Evolutionary conservation across 2,888 invertebrate genomes (phyloP).

Genomic region (Apomyelois bistriatella): DNA sequence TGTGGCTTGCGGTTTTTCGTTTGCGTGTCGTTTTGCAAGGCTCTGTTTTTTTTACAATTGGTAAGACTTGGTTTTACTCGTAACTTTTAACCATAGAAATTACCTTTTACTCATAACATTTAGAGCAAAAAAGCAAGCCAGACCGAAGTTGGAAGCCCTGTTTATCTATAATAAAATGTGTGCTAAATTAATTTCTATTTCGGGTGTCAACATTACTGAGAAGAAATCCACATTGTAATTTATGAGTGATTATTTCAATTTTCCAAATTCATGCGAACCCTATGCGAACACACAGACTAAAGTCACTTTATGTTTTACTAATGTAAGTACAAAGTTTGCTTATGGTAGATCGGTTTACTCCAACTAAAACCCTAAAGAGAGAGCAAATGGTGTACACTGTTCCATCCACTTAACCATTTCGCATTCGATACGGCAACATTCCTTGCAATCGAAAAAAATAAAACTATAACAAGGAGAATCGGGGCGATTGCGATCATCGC

Average conservation of each 20-base stretch:
- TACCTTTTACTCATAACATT: too few relatives aligned
- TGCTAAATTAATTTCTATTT: too few relatives aligned
- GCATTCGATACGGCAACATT: conserved; percentile 42
- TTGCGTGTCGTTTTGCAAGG: conserved; percentile 3
- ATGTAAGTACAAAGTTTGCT: too few relatives aligned
- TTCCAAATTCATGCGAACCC: too few relatives aligned
- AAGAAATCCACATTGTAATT: too few relatives aligned
- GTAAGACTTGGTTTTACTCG: background rate
- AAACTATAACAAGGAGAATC: conserved; percentile 66
- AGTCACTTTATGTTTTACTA: too few relatives aligned
- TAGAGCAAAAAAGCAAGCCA: too few relatives aligned
- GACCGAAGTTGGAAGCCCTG: too few relatives aligned
- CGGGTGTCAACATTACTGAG: too few relatives aligned
- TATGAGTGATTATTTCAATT: too few relatives aligned
- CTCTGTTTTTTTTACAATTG: background rate
- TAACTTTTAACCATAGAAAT: background rate
- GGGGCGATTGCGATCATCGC: conserved; percentile 73
- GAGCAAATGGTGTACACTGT: conserved; percentile 11
- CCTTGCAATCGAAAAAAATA: conserved; percentile 55
- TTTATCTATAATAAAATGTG: too few relatives aligned
- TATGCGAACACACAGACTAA: too few relatives aligned
- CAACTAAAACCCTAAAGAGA: background rate
- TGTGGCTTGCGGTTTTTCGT: conserved; percentile 19
- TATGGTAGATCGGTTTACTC: background rate
- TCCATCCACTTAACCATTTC: conserved; percentile 21